Percentiles rank a stretch among this genome's conserved stretches.
phyloP scores from a whole-genome alignment of 2,797 vertebrate species.

The Megalops cyprinoides region DNA sequence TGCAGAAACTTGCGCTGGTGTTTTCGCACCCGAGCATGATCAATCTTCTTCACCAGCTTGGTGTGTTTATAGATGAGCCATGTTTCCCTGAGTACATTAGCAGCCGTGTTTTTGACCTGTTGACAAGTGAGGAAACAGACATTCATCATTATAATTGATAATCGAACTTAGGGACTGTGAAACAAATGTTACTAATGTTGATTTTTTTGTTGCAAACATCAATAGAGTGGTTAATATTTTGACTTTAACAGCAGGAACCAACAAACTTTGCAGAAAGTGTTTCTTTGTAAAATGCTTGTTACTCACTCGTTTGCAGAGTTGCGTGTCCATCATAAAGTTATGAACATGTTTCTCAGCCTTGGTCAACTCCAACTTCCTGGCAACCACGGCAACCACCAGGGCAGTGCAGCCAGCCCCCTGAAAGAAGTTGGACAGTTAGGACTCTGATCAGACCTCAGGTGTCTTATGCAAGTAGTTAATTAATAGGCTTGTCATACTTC shows the following conservation, averaged over 20 bases:
- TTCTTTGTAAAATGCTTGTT: neutral
- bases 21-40: conserved; percentile 94
- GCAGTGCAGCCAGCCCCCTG: conserved; percentile 86
- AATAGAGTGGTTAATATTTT: neutral
- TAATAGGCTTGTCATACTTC: too few relatives aligned
- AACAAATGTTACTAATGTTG: too few relatives aligned
- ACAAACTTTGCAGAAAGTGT: too few relatives aligned
- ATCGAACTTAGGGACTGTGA: too few relatives aligned
- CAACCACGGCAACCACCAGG: conserved; percentile 86
- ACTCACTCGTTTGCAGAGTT: conserved; percentile 89
- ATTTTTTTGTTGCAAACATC: conserved; percentile 1
- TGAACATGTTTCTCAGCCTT: conserved; percentile 92
- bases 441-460: too few relatives aligned
- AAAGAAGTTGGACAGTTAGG: conserved; percentile 46
- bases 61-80: conserved; percentile 97
- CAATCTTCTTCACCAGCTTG: conserved; percentile 93
- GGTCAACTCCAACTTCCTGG: conserved; percentile 88
- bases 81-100: conserved; percentile 98
- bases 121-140: neutral
- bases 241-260: too few relatives aligned
- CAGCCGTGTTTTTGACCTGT: conserved; percentile 92
- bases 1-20: conserved; percentile 99
- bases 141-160: neutral
- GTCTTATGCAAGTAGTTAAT: too few relatives aligned
- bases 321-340: conserved; percentile 95